A percentile compares a stretch with the other conserved stretches of the same genome.
These are phyloP conservation scores for Aspidiotus destructor DNA, from an alignment of 2,888 invertebrate species.

Conservation along the genomic window DNA sequence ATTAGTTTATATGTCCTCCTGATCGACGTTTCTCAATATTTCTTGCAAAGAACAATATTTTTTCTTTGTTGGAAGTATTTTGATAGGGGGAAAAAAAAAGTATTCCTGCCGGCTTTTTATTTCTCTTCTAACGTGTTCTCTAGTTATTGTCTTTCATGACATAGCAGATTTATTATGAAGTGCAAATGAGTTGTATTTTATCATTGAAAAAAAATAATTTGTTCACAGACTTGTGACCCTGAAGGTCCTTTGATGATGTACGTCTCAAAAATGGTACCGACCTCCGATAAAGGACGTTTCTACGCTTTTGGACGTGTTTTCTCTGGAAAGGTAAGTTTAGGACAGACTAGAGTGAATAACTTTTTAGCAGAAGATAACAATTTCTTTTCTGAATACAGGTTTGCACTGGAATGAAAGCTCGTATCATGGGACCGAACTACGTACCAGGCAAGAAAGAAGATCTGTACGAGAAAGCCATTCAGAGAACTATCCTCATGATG, in stretches of 20 bases:
- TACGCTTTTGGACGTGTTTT: constrained; percentile 99
- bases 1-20: too few species aligned
- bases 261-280: constrained; percentile 99
- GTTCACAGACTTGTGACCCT: constrained; percentile 73
- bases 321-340: constrained; percentile 66
- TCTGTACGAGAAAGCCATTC: constrained; percentile 96
- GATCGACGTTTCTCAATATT: too few species aligned
- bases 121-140: too few species aligned
- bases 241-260: constrained; percentile 99
- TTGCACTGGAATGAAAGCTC: constrained; percentile 81
- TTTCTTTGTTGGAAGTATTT: too few species aligned
- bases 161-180: too few species aligned
- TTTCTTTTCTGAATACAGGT: constrained; percentile 42
- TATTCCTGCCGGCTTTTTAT: too few species aligned
- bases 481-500: constrained; percentile 99
- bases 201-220: too few species aligned
- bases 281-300: constrained; percentile 98
- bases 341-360: too few species aligned
- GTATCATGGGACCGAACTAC: constrained; percentile 99
- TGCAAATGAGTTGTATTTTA: too few species aligned
- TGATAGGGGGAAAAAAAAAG: too few species aligned
- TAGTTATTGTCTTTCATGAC: too few species aligned
- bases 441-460: constrained; percentile 97
- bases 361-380: not conserved
- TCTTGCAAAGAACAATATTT: too few species aligned